Conservation (phyloP, 2,888 invertebrate genomes). For the Andricus curvator region DNA sequence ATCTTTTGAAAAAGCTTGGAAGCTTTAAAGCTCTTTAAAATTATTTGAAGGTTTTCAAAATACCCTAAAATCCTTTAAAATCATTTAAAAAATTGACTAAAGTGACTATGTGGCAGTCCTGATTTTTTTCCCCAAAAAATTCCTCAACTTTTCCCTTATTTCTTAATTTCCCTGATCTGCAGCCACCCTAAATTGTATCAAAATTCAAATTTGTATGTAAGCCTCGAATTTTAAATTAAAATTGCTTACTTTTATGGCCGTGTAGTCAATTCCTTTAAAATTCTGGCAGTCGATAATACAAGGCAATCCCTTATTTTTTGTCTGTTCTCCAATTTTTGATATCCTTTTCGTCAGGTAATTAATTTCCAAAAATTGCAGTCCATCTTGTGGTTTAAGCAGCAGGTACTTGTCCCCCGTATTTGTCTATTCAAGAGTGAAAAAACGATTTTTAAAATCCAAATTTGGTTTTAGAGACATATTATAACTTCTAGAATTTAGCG, state of each 20-base stretch:
- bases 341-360: slow-evolving; percentile 83
- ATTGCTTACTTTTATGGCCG: slow-evolving; percentile 81
- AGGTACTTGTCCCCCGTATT: slow-evolving; percentile 80
- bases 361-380: slow-evolving; percentile 86
- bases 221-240: too few species aligned
- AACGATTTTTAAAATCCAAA: slow-evolving; percentile 41
- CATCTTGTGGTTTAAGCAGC: slow-evolving; percentile 83
- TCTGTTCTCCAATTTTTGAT: slow-evolving; percentile 78
- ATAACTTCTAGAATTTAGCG: slow-evolving; percentile 44
- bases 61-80: too few species aligned
- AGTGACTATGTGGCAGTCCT: too few species aligned
- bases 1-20: too few species aligned
- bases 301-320: slow-evolving; percentile 78
- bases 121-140: too few species aligned
- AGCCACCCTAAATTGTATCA: too few species aligned
- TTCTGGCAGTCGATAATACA: slow-evolving; percentile 84
- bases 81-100: too few species aligned
- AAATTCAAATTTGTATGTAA: too few species aligned
- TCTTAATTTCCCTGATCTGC: too few species aligned
- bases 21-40: too few species aligned
- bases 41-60: too few species aligned
- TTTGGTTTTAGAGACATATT: slow-evolving; percentile 2
- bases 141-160: too few species aligned
- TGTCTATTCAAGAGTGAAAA: slow-evolving; percentile 69
- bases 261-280: slow-evolving; percentile 85